These are phyloP conservation scores for Riptortus pedestris DNA, from an alignment of 1,140 invertebrate genomes.

Conservation along the genomic window DNA sequence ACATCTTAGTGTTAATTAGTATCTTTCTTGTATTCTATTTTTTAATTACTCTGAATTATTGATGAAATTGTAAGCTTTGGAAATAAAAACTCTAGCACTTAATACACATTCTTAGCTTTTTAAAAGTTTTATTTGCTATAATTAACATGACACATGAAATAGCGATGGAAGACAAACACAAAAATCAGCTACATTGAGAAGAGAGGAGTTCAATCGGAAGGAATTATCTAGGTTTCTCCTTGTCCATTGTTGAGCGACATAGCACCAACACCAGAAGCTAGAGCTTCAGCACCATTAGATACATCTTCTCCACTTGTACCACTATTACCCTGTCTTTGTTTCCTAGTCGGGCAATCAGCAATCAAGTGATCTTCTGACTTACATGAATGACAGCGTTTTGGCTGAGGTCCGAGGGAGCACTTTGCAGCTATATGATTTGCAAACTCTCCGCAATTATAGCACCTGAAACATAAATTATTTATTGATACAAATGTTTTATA, in stretches of 20 bases:
- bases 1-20: no score
- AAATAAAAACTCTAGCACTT: neutral
- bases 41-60: no score
- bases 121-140: neutral
- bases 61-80: neutral
- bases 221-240: slow-evolving; percentile 14
- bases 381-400: slow-evolving; percentile 80
- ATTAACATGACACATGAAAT: neutral
- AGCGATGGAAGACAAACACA: neutral
- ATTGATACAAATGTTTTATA: neutral
- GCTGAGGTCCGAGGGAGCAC: slow-evolving; percentile 71
- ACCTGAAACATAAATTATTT: slow-evolving; percentile 45
- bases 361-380: slow-evolving; percentile 76
- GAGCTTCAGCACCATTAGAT: slow-evolving; percentile 4
- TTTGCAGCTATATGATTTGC: slow-evolving; percentile 82
- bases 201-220: neutral
- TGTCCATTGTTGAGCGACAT: slow-evolving; percentile 22
- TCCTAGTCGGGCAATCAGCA: slow-evolving; percentile 62
- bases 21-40: no score
- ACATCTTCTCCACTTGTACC: slow-evolving; percentile 29
- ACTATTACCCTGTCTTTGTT: slow-evolving; percentile 29
- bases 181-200: neutral
- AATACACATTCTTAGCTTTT: neutral
- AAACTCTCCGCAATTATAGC: slow-evolving; percentile 85
- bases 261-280: slow-evolving; percentile 25